Conservation (phyloP, 2,888 invertebrate genomes). For the Diaprepes abbreviatus region DNA sequence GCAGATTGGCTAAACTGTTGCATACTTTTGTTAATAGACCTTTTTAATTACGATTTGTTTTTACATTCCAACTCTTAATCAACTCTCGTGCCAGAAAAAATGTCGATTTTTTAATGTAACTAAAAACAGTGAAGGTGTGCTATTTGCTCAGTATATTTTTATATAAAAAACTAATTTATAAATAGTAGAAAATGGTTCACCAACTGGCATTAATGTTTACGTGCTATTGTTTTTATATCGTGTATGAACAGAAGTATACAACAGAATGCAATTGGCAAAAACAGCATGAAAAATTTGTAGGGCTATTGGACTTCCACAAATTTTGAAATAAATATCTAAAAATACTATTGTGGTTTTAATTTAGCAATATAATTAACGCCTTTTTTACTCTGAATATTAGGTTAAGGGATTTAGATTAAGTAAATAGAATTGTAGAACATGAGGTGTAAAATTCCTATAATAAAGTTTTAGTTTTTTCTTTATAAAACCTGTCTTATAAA, state of each 20-base stretch:
- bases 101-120: slow-evolving; percentile 38
- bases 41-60: slow-evolving; percentile 23
- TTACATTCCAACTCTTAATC: slow-evolving; percentile 47
- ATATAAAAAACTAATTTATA: slow-evolving; percentile 61
- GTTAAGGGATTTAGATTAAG: slow-evolving; percentile 44
- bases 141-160: slow-evolving; percentile 66
- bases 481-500: slow-evolving; percentile 27
- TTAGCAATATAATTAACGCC: slow-evolving; percentile 45
- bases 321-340: slow-evolving; percentile 69
- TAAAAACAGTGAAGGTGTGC: slow-evolving; percentile 61
- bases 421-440: slow-evolving; percentile 46
- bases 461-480: slow-evolving; percentile 46
- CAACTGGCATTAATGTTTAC: slow-evolving; percentile 54
- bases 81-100: slow-evolving; percentile 19
- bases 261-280: slow-evolving; percentile 59
- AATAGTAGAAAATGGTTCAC: slow-evolving; percentile 65
- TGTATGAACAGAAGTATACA: slow-evolving; percentile 36
- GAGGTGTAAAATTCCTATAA: slow-evolving; percentile 49
- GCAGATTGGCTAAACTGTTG: slow-evolving; percentile 44
- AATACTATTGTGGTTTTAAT: slow-evolving; percentile 55
- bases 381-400: slow-evolving; percentile 50
- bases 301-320: slow-evolving; percentile 70
- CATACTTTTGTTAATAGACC: slow-evolving; percentile 53
- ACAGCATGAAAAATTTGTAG: slow-evolving; percentile 67
- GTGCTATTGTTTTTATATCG: slow-evolving; percentile 23